Base-by-base conservation (phyloP, 1,140 invertebrate genomes). In the Macrocentrus cingulum region DNA sequence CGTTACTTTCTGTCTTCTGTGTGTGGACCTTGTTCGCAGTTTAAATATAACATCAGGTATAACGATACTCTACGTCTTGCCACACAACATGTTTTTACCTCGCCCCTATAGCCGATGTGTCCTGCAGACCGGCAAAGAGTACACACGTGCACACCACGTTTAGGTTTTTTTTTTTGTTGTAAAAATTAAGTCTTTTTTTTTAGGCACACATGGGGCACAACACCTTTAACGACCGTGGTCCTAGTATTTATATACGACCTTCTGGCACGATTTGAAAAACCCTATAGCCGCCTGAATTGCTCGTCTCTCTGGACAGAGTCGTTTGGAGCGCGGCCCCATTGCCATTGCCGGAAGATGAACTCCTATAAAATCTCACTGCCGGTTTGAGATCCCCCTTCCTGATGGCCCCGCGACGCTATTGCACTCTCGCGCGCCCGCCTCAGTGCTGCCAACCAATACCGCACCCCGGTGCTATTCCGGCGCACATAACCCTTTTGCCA, bases 331-430 rank as follows among this genome's bases (percentile, higher is more conserved):
- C 59, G 60, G 62, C 62, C 63, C 61, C 69, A 66, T 71, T 68
- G 62, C 68, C 72, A 74, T 71, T 63, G 63, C 65, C 63, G 63
- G 58, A 69, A 72, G 72, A 76, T 74, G 70, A 74, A 74, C 72
- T 72, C 67, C 69, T 68, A 73, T 74, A 76, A 75, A 76, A 74
- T 76, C 68, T 70, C 66, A 65, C 66, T 67, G 65, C 64, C 64
- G 64, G 62, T 75, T 74, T 75, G 71, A 74, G 60, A 66, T 63
- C 59, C 13, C 19, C 51, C 22, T 45, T 46, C 15, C 46, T 15
- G 20, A 4, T 50, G 36, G 8, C 15, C 36, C 32, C 20, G 49
- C 11, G 9, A 15, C 13, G 7, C 42, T 5, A 18, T 19, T 19
- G 16, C 42, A 8, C 16, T 8, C 16, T 18, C 37, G 16, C 42